Percentiles rank a stretch among this genome's conserved stretches.
Evolutionary conservation across 2,888 invertebrate genomes (phyloP).

Genomic region (Xestia sexstrigata): DNA sequence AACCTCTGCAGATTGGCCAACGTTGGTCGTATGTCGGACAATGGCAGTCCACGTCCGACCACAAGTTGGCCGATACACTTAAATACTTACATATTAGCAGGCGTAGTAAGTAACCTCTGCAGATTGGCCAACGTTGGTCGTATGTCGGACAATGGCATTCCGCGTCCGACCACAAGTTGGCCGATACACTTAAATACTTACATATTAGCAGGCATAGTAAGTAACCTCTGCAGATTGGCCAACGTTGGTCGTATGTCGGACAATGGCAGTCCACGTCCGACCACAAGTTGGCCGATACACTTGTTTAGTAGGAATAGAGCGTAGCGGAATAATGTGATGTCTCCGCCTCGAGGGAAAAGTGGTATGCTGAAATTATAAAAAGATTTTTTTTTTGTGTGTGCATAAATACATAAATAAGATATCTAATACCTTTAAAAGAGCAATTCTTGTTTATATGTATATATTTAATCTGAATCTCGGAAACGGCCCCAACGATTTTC

Average conservation of each 20-base stretch:
- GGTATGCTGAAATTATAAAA: conserved; percentile 93
- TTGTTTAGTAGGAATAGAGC: conserved; percentile 98
- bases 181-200: conserved; percentile 88
- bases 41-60: conserved; percentile 94
- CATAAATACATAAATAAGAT: too few relatives aligned
- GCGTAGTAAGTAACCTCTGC: conserved; percentile 88
- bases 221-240: conserved; percentile 92
- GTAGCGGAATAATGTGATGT: conserved; percentile 95
- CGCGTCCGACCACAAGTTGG: conserved; percentile 95
- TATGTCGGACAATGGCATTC: conserved; percentile 93
- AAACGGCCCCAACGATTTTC: too few relatives aligned
- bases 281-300: conserved; percentile 97
- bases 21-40: conserved; percentile 94
- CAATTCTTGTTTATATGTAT: too few relatives aligned
- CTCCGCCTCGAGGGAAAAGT: conserved; percentile 94
- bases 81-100: conserved; percentile 77
- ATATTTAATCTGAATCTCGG: too few relatives aligned
- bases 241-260: conserved; percentile 94
- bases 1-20: conserved; percentile 93
- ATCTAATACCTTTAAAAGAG: too few relatives aligned
- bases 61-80: conserved; percentile 97
- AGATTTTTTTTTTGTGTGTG: neutral
- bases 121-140: conserved; percentile 95
- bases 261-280: conserved; percentile 94
- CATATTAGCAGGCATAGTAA: conserved; percentile 79